These are phyloP conservation scores for Amaurobius ferox DNA, from an alignment of 2,888 invertebrate species.

Conservation along the genomic window DNA sequence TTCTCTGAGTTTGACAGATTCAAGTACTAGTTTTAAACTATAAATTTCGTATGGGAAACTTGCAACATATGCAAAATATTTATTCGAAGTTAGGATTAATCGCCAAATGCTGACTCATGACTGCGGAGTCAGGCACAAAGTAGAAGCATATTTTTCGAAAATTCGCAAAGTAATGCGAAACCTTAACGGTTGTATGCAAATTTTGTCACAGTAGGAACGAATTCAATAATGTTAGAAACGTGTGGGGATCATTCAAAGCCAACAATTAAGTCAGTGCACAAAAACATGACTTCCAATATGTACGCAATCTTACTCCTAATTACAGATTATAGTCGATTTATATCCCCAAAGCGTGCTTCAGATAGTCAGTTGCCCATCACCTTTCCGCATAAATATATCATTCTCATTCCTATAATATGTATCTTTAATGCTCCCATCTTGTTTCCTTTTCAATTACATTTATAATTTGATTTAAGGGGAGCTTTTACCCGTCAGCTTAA, in stretches of 20 bases:
- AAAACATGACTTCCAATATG: conserved; percentile 48
- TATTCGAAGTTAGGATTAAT: too few relatives aligned
- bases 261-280: conserved; percentile 38
- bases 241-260: conserved; percentile 40
- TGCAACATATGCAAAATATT: too few relatives aligned
- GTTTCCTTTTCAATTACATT: conserved; percentile 2
- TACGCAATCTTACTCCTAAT: conserved; percentile 22
- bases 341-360: conserved; percentile 2
- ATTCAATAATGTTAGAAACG: conserved; percentile 26
- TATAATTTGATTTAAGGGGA: not conserved
- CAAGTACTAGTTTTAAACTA: too few relatives aligned
- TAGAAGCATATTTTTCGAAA: too few relatives aligned
- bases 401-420: conserved; percentile 7
- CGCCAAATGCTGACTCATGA: too few relatives aligned
- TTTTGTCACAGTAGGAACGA: too few relatives aligned
- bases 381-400: conserved; percentile 21
- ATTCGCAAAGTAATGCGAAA: too few relatives aligned
- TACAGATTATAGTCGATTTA: conserved; percentile 22
- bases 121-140: too few relatives aligned
- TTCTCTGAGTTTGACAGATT: too few relatives aligned
- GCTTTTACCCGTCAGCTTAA: not conserved
- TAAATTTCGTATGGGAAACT: too few relatives aligned
- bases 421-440: not conserved
- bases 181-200: too few relatives aligned
- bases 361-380: conserved; percentile 21